Base-by-base conservation (phyloP, 2,113 vertebrate genomes). In the Corydoras maculifer region DNA sequence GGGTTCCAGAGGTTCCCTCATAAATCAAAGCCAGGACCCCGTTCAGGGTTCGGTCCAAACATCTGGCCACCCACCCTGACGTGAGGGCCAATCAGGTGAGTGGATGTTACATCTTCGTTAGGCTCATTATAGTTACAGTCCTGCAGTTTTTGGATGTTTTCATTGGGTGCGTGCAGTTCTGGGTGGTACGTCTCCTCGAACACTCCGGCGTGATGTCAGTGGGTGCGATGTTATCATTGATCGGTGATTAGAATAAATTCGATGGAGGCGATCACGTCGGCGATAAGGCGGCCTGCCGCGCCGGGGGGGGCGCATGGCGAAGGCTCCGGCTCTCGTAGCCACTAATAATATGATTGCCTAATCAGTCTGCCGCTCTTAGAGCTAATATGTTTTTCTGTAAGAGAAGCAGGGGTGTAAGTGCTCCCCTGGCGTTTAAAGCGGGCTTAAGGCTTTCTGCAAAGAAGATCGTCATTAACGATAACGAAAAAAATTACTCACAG, bases 401-500 rank as follows among this genome's bases (percentile, higher is more conserved):
- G 57, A 74, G 73, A 69, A 74, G 72, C 61, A 75, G 74, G 75
- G 74, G 54, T 62, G 65, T 77, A 72, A 79, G 78, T 75, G 72
- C 70, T 79, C 80, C 80, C 66, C 15, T 59, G 73, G 62, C 65
- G 54, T 32, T 76, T 58, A 4, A 15, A 66, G 62, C 57, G 74
- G 69, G 72, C 75, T 72, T 65, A 58, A 62, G 62, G 61, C 75
- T 58, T 32, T 72, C 57, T 15, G 15, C 4, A n/a, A 57, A 65
- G 57, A 9, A 68, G 78, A 77, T 80, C 30, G 86, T 68, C 64
- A 59, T 68, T 76, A 29, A 68, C 58, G 82, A 89, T 90, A 83
- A 77, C 62, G 65, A 55, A 82, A 70, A 43, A 89, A 90, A 90
- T 90, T 83, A 84, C 82, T 90, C 78, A 73, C 88, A 90, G 87